These are phyloP conservation scores for Camponotus vicinus DNA, from an alignment of 1,140 invertebrate genomes.

Conservation along the genomic window DNA sequence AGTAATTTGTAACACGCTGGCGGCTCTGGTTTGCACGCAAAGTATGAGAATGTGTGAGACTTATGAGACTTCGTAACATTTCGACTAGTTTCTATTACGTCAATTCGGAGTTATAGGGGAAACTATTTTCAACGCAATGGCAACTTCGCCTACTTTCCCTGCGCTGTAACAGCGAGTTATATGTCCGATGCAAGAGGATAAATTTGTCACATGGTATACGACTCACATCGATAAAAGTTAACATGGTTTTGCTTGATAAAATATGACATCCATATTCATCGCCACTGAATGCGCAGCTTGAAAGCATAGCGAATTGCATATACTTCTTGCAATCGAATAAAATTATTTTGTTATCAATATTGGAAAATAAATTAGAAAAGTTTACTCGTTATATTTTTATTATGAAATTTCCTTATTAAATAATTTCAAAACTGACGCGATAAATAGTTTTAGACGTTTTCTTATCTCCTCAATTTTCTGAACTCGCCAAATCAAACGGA, in stretches of 20 bases:
- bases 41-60: slow-evolving; percentile 45
- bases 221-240: slow-evolving; percentile 24
- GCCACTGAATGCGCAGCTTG: neutral
- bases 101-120: slow-evolving; percentile 48
- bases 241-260: slow-evolving; percentile 11
- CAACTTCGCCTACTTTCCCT: slow-evolving; percentile 22
- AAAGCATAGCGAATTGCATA: neutral
- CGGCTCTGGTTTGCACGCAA: neutral
- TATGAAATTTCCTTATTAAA: neutral
- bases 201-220: slow-evolving; percentile 41
- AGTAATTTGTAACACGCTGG: slow-evolving; percentile 22
- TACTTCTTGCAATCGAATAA: neutral
- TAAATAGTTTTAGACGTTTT: neutral
- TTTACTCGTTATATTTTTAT: neutral
- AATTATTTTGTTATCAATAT: neutral
- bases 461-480: neutral
- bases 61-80: slow-evolving; percentile 40
- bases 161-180: slow-evolving; percentile 25
- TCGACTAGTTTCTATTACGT: slow-evolving; percentile 57
- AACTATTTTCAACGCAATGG: slow-evolving; percentile 33
- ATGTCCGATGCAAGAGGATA: slow-evolving; percentile 35
- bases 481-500: neutral
- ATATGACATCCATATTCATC: slow-evolving; percentile 14
- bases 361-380: neutral
- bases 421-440: neutral